Conservation (phyloP, 1,140 invertebrate genomes). For the Drosophila kohkoa region DNA sequence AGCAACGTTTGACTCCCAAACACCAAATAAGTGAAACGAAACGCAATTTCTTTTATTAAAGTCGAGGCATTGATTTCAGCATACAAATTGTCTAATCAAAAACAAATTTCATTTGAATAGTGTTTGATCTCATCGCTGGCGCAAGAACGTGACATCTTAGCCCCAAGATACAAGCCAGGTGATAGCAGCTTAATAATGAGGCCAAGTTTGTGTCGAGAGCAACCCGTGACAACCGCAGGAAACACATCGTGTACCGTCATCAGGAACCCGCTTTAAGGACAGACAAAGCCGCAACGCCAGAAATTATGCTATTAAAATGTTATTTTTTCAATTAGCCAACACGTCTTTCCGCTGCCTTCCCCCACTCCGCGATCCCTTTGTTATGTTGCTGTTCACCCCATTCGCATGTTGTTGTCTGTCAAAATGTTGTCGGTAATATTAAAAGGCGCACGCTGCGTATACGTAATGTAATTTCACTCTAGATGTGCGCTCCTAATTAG, state of each 20-base stretch:
- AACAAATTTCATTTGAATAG: constrained; percentile 50
- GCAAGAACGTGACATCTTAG: constrained; percentile 39
- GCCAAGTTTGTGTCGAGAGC: neutral
- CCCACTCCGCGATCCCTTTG: neutral
- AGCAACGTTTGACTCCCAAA: constrained; percentile 7
- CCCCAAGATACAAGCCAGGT: constrained; percentile 28
- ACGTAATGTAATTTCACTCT: constrained; percentile 45
- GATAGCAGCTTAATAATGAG: constrained; percentile 43
- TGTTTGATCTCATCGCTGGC: constrained; percentile 38
- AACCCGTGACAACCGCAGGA: constrained; percentile 25
- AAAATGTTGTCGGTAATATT: constrained; percentile 55
- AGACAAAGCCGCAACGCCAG: constrained; percentile 30
- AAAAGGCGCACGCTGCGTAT: constrained; percentile 54
- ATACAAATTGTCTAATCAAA: constrained; percentile 57
- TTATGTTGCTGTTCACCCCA: no score
- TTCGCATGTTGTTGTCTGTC: constrained; percentile 36
- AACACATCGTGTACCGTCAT: constrained; percentile 15
- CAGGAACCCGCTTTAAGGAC: constrained; percentile 2
- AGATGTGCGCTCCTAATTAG: constrained; percentile 51
- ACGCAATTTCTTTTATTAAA: constrained; percentile 56
- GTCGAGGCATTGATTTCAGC: constrained; percentile 41
- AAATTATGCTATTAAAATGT: constrained; percentile 61
- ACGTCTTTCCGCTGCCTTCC: neutral
- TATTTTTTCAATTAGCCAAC: constrained; percentile 58
- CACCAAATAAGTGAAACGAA: constrained; percentile 13